phyloP scores from a whole-genome alignment of 2,113 vertebrate genomes.

The Myiagra hebetior region DNA sequence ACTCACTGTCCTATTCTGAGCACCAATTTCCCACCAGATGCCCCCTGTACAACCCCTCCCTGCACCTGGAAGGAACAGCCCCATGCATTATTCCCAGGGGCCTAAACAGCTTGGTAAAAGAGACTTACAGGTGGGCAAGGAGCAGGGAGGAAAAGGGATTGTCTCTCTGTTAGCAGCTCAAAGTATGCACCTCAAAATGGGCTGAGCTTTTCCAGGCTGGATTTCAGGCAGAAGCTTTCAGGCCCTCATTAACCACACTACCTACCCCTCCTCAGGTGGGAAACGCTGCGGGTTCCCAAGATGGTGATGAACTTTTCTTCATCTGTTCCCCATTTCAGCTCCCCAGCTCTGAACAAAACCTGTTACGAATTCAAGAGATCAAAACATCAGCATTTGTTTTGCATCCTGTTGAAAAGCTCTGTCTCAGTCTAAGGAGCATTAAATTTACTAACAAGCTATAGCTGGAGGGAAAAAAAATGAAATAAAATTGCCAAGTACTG shows the following conservation, averaged over 20 bases:
- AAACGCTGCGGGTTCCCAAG: conserved; percentile 85
- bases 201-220: neutral
- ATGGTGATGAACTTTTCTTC: conserved; percentile 93
- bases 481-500: neutral
- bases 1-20: neutral
- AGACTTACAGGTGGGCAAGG: neutral
- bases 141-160: neutral
- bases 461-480: neutral
- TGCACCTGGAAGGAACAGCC: neutral
- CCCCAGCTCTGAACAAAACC: conserved; percentile 89
- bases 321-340: conserved; percentile 90
- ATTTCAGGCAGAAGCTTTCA: neutral
- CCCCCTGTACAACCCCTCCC: neutral
- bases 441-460: neutral
- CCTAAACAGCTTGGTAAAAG: neutral
- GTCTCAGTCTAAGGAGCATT: neutral
- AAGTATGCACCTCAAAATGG: neutral
- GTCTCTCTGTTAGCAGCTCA: neutral
- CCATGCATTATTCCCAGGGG: neutral
- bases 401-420: neutral
- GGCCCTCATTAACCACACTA: neutral
- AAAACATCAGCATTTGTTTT: neutral
- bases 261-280: conserved; percentile 86
- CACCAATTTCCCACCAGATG: neutral
- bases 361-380: conserved; percentile 42